Evolutionary conservation across 2,113 vertebrate genomes (phyloP).

Genomic region (Silurus asotus): DNA sequence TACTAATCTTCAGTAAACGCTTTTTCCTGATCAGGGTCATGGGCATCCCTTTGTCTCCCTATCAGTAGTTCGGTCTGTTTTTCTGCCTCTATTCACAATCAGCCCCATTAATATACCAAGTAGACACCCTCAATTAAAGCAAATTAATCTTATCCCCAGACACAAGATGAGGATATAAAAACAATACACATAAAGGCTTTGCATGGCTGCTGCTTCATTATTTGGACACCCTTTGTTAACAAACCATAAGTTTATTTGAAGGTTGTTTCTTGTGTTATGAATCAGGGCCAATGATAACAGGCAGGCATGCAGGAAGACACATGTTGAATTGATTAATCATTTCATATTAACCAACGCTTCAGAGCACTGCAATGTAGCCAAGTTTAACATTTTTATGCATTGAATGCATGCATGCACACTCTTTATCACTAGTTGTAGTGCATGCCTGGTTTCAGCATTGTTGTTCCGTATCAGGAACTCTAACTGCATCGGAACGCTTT

Average conservation of each 20-base stretch:
- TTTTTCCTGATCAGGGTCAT: neutral
- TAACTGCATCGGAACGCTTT: no score
- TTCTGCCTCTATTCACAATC: neutral
- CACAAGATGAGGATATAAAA: neutral
- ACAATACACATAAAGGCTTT: neutral
- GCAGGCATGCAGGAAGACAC: neutral
- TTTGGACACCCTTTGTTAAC: neutral
- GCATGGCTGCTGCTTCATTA: neutral
- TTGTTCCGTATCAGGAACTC: no score
- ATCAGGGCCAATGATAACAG: neutral
- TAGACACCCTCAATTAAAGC: neutral
- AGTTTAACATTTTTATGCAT: neutral
- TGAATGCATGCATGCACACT: neutral
- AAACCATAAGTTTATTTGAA: neutral
- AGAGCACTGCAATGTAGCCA: neutral
- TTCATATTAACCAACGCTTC: neutral
- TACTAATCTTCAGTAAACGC: neutral
- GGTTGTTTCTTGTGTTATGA: neutral
- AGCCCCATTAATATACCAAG: neutral
- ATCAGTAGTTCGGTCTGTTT: neutral
- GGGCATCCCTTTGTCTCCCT: neutral
- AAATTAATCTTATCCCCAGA: neutral
- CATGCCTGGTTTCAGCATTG: neutral
- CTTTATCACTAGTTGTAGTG: neutral
- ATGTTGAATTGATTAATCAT: neutral